Evolutionary conservation across 2,888 invertebrate genomes (phyloP).

Genomic region (Noctua janthe): DNA sequence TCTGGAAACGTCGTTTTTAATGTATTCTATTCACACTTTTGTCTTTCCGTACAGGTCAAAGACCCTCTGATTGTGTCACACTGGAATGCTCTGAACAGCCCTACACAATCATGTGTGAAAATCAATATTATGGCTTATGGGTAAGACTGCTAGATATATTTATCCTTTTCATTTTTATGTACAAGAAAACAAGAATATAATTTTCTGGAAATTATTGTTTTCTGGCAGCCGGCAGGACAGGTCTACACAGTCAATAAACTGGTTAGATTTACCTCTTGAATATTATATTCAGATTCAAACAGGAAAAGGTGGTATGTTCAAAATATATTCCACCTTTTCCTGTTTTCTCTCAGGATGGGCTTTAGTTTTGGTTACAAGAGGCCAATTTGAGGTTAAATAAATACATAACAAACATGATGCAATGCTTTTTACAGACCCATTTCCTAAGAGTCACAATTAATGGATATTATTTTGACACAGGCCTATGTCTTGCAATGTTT

Average conservation of each 20-base stretch:
- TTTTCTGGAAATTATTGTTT: constrained; percentile 1
- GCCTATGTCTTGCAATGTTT: neutral
- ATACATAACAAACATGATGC: constrained; percentile 36
- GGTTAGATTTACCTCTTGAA: constrained; percentile 3
- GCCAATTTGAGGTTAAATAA: constrained; percentile 40
- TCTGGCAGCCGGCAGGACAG: constrained; percentile 9
- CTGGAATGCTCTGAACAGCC: constrained; percentile 98
- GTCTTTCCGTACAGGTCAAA: constrained; percentile 91
- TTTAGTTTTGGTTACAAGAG: neutral
- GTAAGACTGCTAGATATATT: constrained; percentile 77
- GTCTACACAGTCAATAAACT: constrained; percentile 5
- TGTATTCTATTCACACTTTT: constrained; percentile 41
- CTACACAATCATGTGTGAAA: constrained; percentile 98
- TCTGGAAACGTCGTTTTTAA: constrained; percentile 18
- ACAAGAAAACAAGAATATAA: neutral
- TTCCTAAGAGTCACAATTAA: neutral
- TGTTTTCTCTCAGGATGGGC: neutral
- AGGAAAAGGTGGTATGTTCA: constrained; percentile 1
- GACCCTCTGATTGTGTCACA: constrained; percentile 98
- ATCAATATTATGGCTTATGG: constrained; percentile 98
- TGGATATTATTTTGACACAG: neutral
- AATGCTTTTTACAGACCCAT: neutral
- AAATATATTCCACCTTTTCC: constrained; percentile 2
- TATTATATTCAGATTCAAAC: neutral
- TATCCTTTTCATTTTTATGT: neutral